A percentile compares a stretch with the other conserved stretches of the same genome.
phyloP scores from a whole-genome alignment of 2,113 vertebrate species.

The Thamnophis sirtalis region DNA sequence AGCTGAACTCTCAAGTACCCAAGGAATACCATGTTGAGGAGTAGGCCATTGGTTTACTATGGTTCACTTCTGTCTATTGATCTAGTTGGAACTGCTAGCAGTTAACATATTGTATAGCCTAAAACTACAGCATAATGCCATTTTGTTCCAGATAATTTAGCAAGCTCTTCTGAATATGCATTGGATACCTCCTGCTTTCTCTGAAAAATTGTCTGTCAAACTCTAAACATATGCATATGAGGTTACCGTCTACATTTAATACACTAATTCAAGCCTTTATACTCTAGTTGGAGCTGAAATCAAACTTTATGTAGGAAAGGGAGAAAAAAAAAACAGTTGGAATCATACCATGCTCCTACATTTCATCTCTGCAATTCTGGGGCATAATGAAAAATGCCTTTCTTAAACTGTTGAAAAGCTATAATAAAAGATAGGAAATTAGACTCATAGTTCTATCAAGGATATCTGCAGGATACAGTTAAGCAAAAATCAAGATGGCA shows the following conservation, averaged over 20 bases:
- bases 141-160: conserved; percentile 39
- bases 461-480: not conserved
- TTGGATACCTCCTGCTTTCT: conserved; percentile 11
- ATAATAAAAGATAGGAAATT: not conserved
- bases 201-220: conserved; percentile 3
- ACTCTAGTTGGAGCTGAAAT: not conserved
- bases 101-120: conserved; percentile 23
- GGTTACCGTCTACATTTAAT: not conserved
- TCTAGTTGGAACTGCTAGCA: not conserved
- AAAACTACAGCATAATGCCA: not conserved
- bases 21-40: not conserved
- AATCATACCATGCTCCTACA: not conserved
- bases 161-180: conserved; percentile 19
- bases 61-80: not conserved
- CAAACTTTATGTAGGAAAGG: conserved; percentile 12
- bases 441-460: not conserved
- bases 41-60: not conserved
- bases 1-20: not conserved
- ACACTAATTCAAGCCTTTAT: not conserved
- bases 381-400: not conserved
- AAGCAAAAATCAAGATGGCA: not conserved
- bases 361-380: not conserved
- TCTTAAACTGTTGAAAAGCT: not conserved
- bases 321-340: not conserved
- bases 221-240: conserved; percentile 30